These are phyloP conservation scores for Gallinago paraguaiae DNA, from an alignment of 2,113 vertebrate species.

Conservation along the genomic window DNA sequence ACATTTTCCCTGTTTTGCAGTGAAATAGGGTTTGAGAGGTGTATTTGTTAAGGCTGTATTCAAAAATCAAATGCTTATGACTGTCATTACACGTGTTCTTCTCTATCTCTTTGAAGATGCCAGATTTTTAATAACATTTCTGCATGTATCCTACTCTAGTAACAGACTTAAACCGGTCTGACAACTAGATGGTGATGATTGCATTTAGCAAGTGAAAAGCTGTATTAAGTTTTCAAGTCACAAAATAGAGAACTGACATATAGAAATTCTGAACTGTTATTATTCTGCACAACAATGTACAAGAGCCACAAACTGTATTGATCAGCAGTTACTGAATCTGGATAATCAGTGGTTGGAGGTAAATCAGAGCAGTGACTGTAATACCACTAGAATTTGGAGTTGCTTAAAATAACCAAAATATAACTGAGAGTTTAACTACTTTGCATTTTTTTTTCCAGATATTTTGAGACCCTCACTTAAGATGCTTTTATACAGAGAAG, in stretches of 20 bases:
- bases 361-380: background rate
- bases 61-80: background rate
- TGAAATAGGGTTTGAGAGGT: background rate
- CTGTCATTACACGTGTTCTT: background rate
- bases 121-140: slow-evolving; percentile 8
- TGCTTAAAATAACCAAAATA: background rate
- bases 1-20: background rate
- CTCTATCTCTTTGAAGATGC: background rate
- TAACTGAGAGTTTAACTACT: background rate
- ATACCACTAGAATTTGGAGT: background rate
- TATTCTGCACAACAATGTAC: background rate
- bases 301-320: background rate
- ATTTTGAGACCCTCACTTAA: background rate
- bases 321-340: background rate
- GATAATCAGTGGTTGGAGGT: too few species aligned
- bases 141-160: background rate
- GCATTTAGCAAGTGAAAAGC: background rate
- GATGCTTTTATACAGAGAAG: background rate
- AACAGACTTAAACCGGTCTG: background rate
- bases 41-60: background rate
- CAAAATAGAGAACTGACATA: background rate
- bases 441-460: background rate
- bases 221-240: background rate
- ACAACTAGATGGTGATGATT: background rate
- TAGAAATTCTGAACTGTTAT: background rate